Conservation (phyloP, 2,113 vertebrate species). For the Colinus virginianus region DNA sequence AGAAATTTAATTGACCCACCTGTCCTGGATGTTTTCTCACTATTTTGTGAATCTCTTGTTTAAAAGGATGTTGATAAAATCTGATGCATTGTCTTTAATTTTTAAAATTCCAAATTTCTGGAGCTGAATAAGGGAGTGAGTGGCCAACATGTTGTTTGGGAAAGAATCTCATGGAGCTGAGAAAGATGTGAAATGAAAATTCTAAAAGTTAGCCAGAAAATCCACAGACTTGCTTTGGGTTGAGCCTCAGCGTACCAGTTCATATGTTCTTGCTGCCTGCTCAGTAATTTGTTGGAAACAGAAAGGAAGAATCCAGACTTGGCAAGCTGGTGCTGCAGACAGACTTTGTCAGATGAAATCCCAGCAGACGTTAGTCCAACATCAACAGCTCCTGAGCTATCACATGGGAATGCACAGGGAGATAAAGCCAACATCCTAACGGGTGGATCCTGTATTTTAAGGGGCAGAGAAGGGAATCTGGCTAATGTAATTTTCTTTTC, state of each 20-base stretch:
- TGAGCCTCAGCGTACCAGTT: neutral
- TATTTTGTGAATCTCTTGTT: neutral
- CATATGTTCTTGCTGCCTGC: neutral
- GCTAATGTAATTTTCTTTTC: neutral
- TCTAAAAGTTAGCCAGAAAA: neutral
- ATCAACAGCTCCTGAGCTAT: constrained; percentile 67
- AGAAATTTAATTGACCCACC: neutral
- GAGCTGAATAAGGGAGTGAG: neutral
- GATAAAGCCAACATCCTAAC: constrained; percentile 49
- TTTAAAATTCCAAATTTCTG: neutral
- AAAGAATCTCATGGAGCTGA: neutral
- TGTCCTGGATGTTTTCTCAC: neutral
- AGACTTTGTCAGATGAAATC: constrained; percentile 66
- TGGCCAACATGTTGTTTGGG: neutral
- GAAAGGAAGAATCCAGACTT: constrained; percentile 58
- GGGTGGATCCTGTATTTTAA: constrained; percentile 44
- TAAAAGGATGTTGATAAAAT: neutral
- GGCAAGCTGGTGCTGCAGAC: constrained; percentile 58
- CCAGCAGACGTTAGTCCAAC: constrained; percentile 46
- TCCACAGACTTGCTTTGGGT: neutral
- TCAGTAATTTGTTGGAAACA: neutral
- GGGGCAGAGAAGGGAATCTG: constrained; percentile 16
- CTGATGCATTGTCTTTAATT: neutral
- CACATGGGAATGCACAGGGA: constrained; percentile 53
- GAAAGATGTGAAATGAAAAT: neutral